Evolutionary conservation across 2,113 vertebrate genomes (phyloP), one percentile per base, ranked within the genome.

Genomic region (Pavo muticus): DNA sequence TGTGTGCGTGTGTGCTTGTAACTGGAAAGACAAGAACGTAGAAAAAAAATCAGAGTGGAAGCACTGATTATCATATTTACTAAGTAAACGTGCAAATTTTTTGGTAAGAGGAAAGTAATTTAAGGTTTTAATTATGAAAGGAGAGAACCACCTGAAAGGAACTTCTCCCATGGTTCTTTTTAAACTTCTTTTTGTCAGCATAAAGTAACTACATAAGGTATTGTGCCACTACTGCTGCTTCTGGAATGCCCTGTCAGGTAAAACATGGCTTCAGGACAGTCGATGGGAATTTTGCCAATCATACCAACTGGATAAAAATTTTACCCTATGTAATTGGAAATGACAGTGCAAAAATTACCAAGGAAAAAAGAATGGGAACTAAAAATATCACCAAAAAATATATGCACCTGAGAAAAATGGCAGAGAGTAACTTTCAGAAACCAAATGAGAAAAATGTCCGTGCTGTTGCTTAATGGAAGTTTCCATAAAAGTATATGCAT

Each of bases 1-100:
- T 16, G 61, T 0, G 40, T 1, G 9, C 1, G 0, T 18, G 2
- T 13, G 35, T 27, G 39, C 63, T 47, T 63, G 10, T 10, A 80
- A 77, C 69, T 52, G 85, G 59, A 65, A 93, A 71, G 35, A 82
- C 75, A 88, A 72, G n/a, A 63, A 61, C 1, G 9, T 8, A 84
- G 82, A 50, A 17, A 37, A 84, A 60, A 54, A 32, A 76, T 30
- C 21, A 47, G 39, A 30, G 57, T 56, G 76, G 67, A 71, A 81
- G 61, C 35, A 72, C n/a, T 42, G 30, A 54, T 39, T 65, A 44
- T 11, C 48, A 19, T 24, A 35, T 30, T 60, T 90, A 60, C 37
- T 32, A 35, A 48, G 56, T 76, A 85, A 89, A 67, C 7, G 47
- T 14, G 25, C 19, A 12, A 16, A 52, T 84, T 93, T 67, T 86